Percentiles rank a stretch among this genome's conserved stretches.
Evolutionary conservation across 2,113 vertebrate genomes (phyloP).

Genomic region (Sinocyclocheilus maitianheensis): DNA sequence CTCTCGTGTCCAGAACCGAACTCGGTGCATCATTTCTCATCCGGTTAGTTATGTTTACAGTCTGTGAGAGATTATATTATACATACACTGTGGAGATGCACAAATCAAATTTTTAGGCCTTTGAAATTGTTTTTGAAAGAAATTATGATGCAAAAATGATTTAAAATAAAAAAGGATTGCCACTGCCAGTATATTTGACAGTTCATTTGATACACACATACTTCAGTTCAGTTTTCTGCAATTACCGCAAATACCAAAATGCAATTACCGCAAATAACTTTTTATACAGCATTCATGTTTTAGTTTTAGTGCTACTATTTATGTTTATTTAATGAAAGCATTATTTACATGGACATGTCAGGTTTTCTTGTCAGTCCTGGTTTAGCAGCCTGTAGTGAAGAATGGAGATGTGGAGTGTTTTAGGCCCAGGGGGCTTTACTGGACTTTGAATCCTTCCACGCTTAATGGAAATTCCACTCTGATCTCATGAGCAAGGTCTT

Average conservation of each 20-base stretch:
- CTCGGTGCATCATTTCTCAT: constrained; percentile 91
- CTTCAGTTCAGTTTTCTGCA: not conserved
- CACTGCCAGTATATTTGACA: not conserved
- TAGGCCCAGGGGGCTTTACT: not conserved
- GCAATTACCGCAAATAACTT: not conserved
- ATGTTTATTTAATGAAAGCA: not conserved
- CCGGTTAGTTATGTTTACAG: constrained; percentile 80
- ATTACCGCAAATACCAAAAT: not conserved
- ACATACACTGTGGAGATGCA: not conserved
- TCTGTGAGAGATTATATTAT: not conserved
- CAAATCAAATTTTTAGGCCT: not conserved
- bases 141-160: not conserved
- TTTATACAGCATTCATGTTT: not conserved
- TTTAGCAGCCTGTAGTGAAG: too few species aligned
- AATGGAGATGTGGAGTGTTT: not conserved
- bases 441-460: constrained; percentile 27
- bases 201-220: not conserved
- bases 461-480: constrained; percentile 39
- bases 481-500: constrained; percentile 4
- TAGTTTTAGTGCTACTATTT: not conserved
- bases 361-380: not conserved
- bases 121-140: not conserved
- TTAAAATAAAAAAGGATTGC: not conserved
- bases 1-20: constrained; percentile 77
- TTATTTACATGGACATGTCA: not conserved